Base-by-base conservation (phyloP, 2,113 vertebrate genomes). In the Sprattus sprattus region DNA sequence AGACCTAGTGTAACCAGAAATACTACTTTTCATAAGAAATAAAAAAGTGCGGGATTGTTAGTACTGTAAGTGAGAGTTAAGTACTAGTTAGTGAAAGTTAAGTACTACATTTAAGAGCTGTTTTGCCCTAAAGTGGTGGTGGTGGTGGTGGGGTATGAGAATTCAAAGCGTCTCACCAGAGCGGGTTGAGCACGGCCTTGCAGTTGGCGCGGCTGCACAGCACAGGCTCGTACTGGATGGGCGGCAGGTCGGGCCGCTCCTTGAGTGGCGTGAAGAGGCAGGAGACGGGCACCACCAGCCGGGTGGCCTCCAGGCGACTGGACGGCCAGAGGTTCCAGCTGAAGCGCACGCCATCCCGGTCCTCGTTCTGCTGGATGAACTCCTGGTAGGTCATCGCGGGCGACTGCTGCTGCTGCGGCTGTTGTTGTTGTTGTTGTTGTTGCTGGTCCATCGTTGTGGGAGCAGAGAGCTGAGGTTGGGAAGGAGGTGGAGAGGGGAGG, bases 261-360 rank as follows among this genome's bases (percentile, higher is more conserved):
- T 97, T 99, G 83, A 99, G 93, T 0, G 98, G 98, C 9, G 97
- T 99, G 82, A 98, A 96, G 75, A 99, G 98, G 90, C 98, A 99
- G 39, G 97, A 97, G 88, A 99, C 92, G 0, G 98, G 98, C 28
- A 98, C 98, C 86, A 99, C 98, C 89, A 99, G 96, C 87, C 97
- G 95, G 0, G 98, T 98, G 89, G 98, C 97, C 91, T 99, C 98
- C 32, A 99, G 94, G 6, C 97, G 95, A 88, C 98, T 99, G 82
- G 96, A 99, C 13, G 98, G 97, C 98, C 98, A 99, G 20, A 99
- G 96, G 0, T 99, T 99, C 98, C 98, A 99, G 94, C 98, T 99
- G 95, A 99, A 99, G 81, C 98, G 96, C 87, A 99, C 97, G 0
- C 98, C 98, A 8, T 99, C 98, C 4, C 95, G 94, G 85, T 99